Base-by-base conservation (phyloP, 2,113 vertebrate species). In the Ochotona curzoniae region DNA sequence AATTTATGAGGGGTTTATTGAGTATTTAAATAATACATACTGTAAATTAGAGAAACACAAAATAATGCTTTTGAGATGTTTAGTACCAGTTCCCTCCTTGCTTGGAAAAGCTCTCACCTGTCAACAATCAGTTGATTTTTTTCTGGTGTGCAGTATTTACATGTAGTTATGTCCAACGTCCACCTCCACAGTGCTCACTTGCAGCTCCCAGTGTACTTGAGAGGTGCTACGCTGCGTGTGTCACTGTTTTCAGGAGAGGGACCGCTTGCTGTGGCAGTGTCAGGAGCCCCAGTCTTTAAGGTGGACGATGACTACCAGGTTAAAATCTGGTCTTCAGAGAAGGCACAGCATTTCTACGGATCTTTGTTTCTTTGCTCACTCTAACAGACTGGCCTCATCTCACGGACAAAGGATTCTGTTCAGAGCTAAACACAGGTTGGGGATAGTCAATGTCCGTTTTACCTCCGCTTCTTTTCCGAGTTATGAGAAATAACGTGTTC, bases 371-470 rank as follows among this genome's bases (percentile, higher is more conserved):
- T 44, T 20, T 1, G 4, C 32, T 2, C 9, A 18, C 12, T 75
- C 12, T 26, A 4, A 17, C 8, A 30, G 23, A 5, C 35, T 14
- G 20, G 25, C 8, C 35, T 91, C 20, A 61, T 4, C 30, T 38
- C 11, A 17, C 7, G 51, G 15, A 15, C 9, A 4, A 25, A 25
- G 32, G 21, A 21, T 44, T 30, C 44, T 86, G 57, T 81, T 49
- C 5, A n/a, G 30, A 70, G 14, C 51, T n/a, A 71, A 51, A 4
- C 2, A 2, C 1, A 2, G 12, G 32, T 25, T 25, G 23, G 44
- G n/a, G 1, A 61, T 35, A 12, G 1, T 10, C 23, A 32, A 15
- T 28, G 30, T 20, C 0, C 60, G 15, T 54, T 7, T 14, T 51
- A 15, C 1, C 9, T 78, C 47, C 32, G 4, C 2, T 3, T 60